Percentiles rank a stretch among this genome's conserved stretches.
These are phyloP conservation scores for Ispidina picta DNA, from an alignment of 2,797 vertebrate species.

Conservation along the genomic window DNA sequence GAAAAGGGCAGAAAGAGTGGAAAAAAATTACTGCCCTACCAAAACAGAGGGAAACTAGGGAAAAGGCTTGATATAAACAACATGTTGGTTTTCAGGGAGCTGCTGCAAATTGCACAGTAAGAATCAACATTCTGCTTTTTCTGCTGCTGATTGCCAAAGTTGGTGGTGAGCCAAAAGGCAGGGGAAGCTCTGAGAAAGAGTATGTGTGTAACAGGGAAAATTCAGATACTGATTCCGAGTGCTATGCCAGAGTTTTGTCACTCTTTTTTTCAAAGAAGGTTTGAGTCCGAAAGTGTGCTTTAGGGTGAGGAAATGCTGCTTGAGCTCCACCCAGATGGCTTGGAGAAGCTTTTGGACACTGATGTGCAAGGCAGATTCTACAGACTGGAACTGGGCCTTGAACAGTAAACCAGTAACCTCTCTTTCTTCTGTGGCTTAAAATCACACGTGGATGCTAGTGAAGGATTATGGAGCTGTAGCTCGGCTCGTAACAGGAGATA, in stretches of 20 bases:
- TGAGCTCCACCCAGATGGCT: not conserved
- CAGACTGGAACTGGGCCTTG: not conserved
- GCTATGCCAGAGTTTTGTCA: not conserved
- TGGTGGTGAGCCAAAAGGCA: not conserved
- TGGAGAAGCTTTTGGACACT: not conserved
- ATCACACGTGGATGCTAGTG: not conserved
- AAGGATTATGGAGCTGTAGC: not conserved
- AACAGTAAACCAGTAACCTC: not conserved
- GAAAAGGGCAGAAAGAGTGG: not conserved
- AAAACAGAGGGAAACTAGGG: not conserved
- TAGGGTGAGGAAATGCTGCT: not conserved
- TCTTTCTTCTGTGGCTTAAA: slow-evolving; percentile 1
- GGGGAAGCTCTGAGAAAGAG: not conserved
- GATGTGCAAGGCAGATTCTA: not conserved
- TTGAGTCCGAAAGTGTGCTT: not conserved
- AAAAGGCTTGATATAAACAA: not conserved
- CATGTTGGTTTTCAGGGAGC: not conserved
- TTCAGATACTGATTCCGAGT: not conserved
- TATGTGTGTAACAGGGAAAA: rapidly evolving
- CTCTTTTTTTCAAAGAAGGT: not conserved
- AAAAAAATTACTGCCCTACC: not conserved
- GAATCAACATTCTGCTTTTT: not conserved
- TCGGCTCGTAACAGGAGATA: not conserved
- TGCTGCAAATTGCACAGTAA: not conserved
- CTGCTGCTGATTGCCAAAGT: not conserved